Percentiles rank a stretch among this genome's conserved stretches.
These are phyloP conservation scores for Sebastiscus albofasciatus DNA, from an alignment of 2,797 vertebrate genomes.

Conservation along the genomic window DNA sequence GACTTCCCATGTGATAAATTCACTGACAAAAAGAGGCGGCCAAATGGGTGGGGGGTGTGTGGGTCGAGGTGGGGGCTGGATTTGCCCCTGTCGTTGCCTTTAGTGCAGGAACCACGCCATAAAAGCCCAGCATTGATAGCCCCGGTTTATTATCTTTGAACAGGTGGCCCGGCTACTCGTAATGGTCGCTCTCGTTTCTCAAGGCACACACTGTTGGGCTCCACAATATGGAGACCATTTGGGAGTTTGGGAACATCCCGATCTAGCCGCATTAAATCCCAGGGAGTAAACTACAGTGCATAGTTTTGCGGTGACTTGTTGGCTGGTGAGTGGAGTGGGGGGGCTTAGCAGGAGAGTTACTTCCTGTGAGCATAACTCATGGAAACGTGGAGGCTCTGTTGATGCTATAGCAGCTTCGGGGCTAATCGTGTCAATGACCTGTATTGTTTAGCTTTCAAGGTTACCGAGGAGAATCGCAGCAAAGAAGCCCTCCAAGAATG, in stretches of 20 bases:
- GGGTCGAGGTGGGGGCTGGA: conserved; percentile 44
- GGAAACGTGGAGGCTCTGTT: conserved; percentile 56
- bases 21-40: conserved; percentile 67
- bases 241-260: conserved; percentile 72
- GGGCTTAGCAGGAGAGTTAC: conserved; percentile 40
- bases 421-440: conserved; percentile 75
- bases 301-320: conserved; percentile 70
- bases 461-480: conserved; percentile 66
- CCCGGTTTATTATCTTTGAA: conserved; percentile 84
- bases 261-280: conserved; percentile 56
- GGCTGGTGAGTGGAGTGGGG: conserved; percentile 31
- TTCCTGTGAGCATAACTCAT: conserved; percentile 67
- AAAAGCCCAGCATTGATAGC: conserved; percentile 79
- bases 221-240: conserved; percentile 67
- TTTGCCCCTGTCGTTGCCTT: conserved; percentile 69
- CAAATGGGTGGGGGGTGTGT: conserved; percentile 51
- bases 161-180: conserved; percentile 77
- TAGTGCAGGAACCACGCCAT: conserved; percentile 78
- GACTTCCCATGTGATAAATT: conserved; percentile 80
- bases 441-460: conserved; percentile 73
- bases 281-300: conserved; percentile 62
- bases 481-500: conserved; percentile 66
- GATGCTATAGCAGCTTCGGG: conserved; percentile 59
- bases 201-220: conserved; percentile 38
- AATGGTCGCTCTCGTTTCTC: conserved; percentile 60